Base-by-base conservation (phyloP, 2,113 vertebrate genomes). In the Dromiciops gliroides region DNA sequence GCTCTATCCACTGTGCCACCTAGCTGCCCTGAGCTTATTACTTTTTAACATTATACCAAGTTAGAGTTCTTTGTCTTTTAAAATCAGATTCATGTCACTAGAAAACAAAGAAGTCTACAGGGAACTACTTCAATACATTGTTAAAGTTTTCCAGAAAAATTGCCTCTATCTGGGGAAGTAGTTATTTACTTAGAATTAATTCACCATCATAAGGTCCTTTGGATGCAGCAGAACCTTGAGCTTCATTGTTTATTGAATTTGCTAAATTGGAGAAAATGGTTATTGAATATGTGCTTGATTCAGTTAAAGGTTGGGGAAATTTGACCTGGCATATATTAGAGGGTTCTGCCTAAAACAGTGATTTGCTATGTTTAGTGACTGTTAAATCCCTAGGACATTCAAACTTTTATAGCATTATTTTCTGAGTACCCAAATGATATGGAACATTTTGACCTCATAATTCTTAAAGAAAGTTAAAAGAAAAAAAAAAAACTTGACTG, bases 241-340 rank as follows among this genome's bases (percentile, higher is more conserved):
- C 25, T 94, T 47, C 90, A 48, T 28, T 92, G 48, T 89, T 50
- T 94, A 44, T 90, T 48, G 53, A 92, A 56, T 90, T 96, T 89
- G 93, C 12, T 50, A 51, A 94, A 92, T 22, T 94, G 48, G 28
- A 56, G 25, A 37, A 96, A 94, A 96, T 97, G 90, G 56, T 11
- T 96, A 60, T 56, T 94, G 56, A 95, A 94, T 53, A 88, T 91
- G 31, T 91, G 8, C 90, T 91, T 48, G 14, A 48, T 83, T 97
- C 52, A 94, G 10, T 93, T 93, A 90, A 48, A 47, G 4, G 83
- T 93, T 96, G 75, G 67, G 52, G 37, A 94, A 37, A 94, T 47
- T 94, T 94, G 52, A 47, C 8, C 12, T 56, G 48, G 4, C 10
- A 51, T 83, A 47, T 88, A 89, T 93, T 83, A 89, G 26, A 16